Evolutionary conservation across 2,888 invertebrate genomes (phyloP).

Genomic region (Mellilla xanthometata): DNA sequence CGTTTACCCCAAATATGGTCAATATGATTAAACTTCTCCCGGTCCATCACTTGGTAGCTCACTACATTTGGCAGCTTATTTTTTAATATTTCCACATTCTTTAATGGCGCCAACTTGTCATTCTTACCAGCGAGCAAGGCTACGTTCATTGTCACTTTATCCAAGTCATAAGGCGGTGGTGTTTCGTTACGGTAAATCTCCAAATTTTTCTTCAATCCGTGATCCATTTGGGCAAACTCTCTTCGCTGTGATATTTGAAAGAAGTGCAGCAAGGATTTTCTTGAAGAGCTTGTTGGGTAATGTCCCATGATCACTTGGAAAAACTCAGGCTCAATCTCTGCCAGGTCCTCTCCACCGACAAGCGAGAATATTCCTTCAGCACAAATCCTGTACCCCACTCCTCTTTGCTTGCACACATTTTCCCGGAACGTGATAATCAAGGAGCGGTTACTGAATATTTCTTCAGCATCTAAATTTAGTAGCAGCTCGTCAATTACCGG

Average conservation of each 20-base stretch:
- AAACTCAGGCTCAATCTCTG: slow-evolving; percentile 75
- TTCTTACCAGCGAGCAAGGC: slow-evolving; percentile 71
- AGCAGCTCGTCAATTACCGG: background rate
- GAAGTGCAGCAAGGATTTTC: slow-evolving; percentile 38
- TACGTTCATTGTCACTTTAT: slow-evolving; percentile 39
- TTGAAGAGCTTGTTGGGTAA: slow-evolving; percentile 42
- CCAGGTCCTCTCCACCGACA: slow-evolving; percentile 70
- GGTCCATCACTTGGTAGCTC: slow-evolving; percentile 35
- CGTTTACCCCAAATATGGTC: slow-evolving; percentile 44
- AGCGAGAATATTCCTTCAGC: slow-evolving; percentile 16
- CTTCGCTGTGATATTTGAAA: slow-evolving; percentile 22
- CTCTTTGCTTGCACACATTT: slow-evolving; percentile 8
- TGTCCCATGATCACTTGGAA: slow-evolving; percentile 35
- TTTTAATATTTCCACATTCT: slow-evolving; percentile 32
- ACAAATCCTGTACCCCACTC: slow-evolving; percentile 21
- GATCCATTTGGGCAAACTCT: slow-evolving; percentile 18
- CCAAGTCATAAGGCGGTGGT: slow-evolving; percentile 19
- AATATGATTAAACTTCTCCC: slow-evolving; percentile 42
- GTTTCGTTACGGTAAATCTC: slow-evolving; percentile 7
- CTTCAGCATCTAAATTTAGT: slow-evolving; percentile 9
- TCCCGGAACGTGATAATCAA: slow-evolving; percentile 8
- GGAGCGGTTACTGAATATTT: slow-evolving; percentile 16
- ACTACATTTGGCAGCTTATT: slow-evolving; percentile 41
- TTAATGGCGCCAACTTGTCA: slow-evolving; percentile 69
- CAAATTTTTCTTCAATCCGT: slow-evolving; percentile 15